Base-by-base conservation (phyloP, 2,113 vertebrate genomes). In the Zosterops pallidus region DNA sequence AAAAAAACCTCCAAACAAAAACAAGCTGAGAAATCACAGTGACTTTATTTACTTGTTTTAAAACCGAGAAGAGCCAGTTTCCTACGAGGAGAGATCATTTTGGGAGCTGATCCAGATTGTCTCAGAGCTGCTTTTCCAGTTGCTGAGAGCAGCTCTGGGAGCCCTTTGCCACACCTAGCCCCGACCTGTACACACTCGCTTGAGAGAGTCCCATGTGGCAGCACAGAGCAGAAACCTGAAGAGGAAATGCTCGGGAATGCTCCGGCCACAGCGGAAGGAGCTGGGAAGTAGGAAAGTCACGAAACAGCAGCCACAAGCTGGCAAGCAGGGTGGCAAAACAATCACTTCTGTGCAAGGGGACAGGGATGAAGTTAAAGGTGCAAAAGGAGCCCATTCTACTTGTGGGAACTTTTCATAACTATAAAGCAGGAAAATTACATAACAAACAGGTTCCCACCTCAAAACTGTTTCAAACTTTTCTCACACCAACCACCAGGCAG, bases 91-190 rank as follows among this genome's bases (percentile, higher is more conserved):
- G 50, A 90, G 78, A 92, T 80, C 29, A 71, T 64, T 70, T 7
- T 41, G 68, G 85, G 75, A 95, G 59, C 55, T 81, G 47, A 42
- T 95, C 71, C 94, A 95, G 63, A 69, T 55, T 83, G 62, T 72
- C 62, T 80, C 67, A 28, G 70, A 89, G 59, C 42, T 91, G 67
- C 81, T 74, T 81, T 91, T 84, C 78, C 87, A 59, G 55, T 37
- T 20, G 35, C 78, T 85, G 78, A 75, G 72, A 96, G 72, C 80
- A 68, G 52, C n/a, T 76, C 76, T 50, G 1, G 1, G 60, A 93
- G 80, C 56, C 41, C 82, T 68, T 47, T 82, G 77, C 92, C 91
- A 83, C 96, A 94, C 91, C 91, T 75, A 79, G 62, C 67, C 9
- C 37, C 29, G 20, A 90, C 90, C 92, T 96, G 90, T 52, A 77